Evolutionary conservation across 2,113 vertebrate species (phyloP), one percentile per base, ranked within the genome.

Genomic region (Dipodomys spectabilis): DNA sequence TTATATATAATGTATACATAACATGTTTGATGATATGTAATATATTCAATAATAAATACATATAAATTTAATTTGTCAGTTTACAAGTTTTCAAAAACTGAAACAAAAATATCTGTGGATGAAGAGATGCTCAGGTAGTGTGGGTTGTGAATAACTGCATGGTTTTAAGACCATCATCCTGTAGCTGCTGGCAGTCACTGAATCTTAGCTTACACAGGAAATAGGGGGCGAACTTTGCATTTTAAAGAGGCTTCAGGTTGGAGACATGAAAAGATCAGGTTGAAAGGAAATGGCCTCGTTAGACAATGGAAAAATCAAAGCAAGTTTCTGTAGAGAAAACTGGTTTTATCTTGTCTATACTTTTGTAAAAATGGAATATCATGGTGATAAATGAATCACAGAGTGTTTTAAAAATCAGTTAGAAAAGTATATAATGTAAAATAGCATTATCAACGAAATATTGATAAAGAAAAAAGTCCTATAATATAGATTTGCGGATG

Each of bases 391-490:
- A 68, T 85, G 16, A 28, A 32, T 72, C 9, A 72, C 11, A n/a
- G 12, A 75, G 0, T 53, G 9, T 57, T 57, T 57, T 49, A 4
- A 57, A 75, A 93, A 78, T 5, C 13, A 65, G 32, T 64, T 23
- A 57, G 16, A 83, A 90, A 68, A 27, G 28, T 65, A 82, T 81
- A 84, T 57, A 81, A 53, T 57, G 16, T 57, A 57, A 57, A 57
- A 19, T 57, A 84, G 4, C 6, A n/a, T 91, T 79, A 64, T 16
- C 18, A 72, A 79, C 68, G 25, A 45, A 23, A 15, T 94, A 11
- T 92, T 87, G 28, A 60, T 69, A 81, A 87, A 68, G 27, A 68
- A 90, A 7, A 15, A 86, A 79, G 71, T 88, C n/a, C 30, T 64
- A 39, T 44, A 78, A 25, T 67, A 16, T 2, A 85, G 0, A 30